A percentile compares a stretch with the other conserved stretches of the same genome.
Conservation (phyloP, 2,113 vertebrate species). For the Microtus oregoni region DNA sequence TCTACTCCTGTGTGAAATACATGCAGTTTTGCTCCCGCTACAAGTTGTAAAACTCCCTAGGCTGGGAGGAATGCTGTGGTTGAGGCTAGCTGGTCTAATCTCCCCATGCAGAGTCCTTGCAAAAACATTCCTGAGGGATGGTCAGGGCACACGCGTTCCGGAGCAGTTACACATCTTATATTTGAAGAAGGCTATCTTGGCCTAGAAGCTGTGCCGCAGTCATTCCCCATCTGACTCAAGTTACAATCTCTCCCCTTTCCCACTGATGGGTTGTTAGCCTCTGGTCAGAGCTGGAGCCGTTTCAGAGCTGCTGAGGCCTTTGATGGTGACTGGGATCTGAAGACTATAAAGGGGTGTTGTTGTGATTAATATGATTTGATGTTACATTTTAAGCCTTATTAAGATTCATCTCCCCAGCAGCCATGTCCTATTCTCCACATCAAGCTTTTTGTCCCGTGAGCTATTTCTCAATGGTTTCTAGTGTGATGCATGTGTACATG, state of each 20-base stretch:
- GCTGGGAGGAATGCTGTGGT: background rate
- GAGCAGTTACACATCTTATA: background rate
- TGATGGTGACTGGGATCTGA: background rate
- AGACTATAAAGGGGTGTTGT: background rate
- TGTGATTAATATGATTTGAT: background rate
- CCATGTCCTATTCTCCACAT: background rate
- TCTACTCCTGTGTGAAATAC: background rate
- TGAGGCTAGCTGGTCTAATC: background rate
- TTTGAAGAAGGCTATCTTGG: slow-evolving; percentile 4
- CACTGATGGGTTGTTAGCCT: background rate
- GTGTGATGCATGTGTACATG: background rate
- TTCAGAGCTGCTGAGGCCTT: background rate
- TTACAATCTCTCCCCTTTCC: background rate
- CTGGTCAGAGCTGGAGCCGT: background rate
- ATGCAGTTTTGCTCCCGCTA: background rate
- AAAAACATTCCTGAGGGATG: slow-evolving; percentile 12
- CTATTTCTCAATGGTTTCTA: background rate
- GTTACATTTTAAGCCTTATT: background rate
- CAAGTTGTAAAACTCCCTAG: background rate
- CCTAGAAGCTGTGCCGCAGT: background rate
- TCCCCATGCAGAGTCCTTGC: background rate
- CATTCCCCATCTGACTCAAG: background rate
- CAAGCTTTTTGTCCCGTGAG: background rate
- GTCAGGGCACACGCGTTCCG: background rate
- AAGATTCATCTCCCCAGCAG: background rate